Percentiles rank a stretch among this genome's conserved stretches.
These are phyloP conservation scores for Nyctalus aviator DNA, from an alignment of 2,797 vertebrate genomes.

Conservation along the genomic window DNA sequence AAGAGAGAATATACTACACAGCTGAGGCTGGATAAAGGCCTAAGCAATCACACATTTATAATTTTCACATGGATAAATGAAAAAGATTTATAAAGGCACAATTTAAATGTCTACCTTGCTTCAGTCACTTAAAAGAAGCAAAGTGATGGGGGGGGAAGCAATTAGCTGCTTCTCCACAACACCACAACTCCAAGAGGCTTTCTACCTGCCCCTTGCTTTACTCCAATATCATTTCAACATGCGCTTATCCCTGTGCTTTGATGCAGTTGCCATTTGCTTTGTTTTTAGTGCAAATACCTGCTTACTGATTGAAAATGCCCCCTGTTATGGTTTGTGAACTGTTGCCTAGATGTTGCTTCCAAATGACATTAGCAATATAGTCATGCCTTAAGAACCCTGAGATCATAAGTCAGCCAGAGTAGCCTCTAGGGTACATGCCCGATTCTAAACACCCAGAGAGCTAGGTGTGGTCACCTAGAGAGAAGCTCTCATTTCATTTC, in stretches of 20 bases:
- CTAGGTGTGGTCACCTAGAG: neutral
- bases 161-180: slow-evolving; percentile 42
- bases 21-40: slow-evolving; percentile 24
- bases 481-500: slow-evolving; percentile 17
- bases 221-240: slow-evolving; percentile 47
- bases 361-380: neutral
- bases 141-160: slow-evolving; percentile 62
- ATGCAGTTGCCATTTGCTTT: slow-evolving; percentile 60
- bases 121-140: slow-evolving; percentile 70
- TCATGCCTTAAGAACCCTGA: neutral
- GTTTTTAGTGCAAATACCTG: slow-evolving; percentile 66
- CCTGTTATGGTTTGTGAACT: neutral
- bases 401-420: neutral
- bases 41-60: slow-evolving; percentile 61
- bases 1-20: slow-evolving; percentile 28
- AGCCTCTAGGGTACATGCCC: neutral
- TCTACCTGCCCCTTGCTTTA: neutral
- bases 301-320: neutral
- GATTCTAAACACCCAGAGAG: slow-evolving; percentile 23
- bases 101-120: slow-evolving; percentile 60
- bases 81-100: slow-evolving; percentile 66
- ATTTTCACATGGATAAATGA: slow-evolving; percentile 67
- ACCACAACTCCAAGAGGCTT: slow-evolving; percentile 37
- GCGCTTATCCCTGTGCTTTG: slow-evolving; percentile 53
- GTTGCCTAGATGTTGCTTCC: slow-evolving; percentile 46